A percentile compares a stretch with the other conserved stretches of the same genome.
Conservation (phyloP, 1,140 invertebrate genomes). For the Ips typographus region DNA sequence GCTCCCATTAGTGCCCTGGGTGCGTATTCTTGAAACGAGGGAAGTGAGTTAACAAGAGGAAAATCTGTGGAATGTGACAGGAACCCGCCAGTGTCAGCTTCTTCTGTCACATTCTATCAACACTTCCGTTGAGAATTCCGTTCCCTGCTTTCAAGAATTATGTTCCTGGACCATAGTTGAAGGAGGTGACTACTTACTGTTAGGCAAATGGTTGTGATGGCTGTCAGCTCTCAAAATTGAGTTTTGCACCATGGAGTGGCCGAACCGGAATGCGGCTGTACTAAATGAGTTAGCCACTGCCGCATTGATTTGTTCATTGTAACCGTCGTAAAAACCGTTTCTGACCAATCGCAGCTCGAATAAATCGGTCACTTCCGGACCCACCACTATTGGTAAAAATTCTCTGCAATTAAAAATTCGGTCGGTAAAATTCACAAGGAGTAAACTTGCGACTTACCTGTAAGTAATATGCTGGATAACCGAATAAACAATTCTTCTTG, state of each 20-base stretch:
- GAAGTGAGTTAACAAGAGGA: neutral
- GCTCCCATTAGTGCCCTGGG: no score
- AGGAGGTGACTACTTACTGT: slow-evolving; percentile 58
- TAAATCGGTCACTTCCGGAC: slow-evolving; percentile 67
- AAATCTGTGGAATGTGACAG: neutral
- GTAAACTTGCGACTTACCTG: slow-evolving; percentile 50
- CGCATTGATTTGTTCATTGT: slow-evolving; percentile 81
- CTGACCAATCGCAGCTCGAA: slow-evolving; percentile 68
- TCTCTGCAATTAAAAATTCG: slow-evolving; percentile 54
- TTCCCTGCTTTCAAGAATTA: no score
- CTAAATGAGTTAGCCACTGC: slow-evolving; percentile 90
- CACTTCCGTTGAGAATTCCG: no score
- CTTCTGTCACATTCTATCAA: no score
- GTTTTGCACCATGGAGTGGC: slow-evolving; percentile 89
- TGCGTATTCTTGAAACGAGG: no score
- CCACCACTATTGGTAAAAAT: slow-evolving; percentile 79
- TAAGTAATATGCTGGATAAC: slow-evolving; percentile 87
- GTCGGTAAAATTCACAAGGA: neutral
- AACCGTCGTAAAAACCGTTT: slow-evolving; percentile 68
- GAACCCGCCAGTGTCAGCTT: no score
- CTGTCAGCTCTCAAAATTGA: slow-evolving; percentile 67
- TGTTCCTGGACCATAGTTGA: neutral
- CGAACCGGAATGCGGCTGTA: slow-evolving; percentile 93
- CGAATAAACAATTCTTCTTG: slow-evolving; percentile 77
- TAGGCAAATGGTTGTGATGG: slow-evolving; percentile 63